A percentile compares a stretch with the other conserved stretches of the same genome.
Evolutionary conservation across 2,888 invertebrate genomes (phyloP).

Genomic region (Eupithecia vulgata): DNA sequence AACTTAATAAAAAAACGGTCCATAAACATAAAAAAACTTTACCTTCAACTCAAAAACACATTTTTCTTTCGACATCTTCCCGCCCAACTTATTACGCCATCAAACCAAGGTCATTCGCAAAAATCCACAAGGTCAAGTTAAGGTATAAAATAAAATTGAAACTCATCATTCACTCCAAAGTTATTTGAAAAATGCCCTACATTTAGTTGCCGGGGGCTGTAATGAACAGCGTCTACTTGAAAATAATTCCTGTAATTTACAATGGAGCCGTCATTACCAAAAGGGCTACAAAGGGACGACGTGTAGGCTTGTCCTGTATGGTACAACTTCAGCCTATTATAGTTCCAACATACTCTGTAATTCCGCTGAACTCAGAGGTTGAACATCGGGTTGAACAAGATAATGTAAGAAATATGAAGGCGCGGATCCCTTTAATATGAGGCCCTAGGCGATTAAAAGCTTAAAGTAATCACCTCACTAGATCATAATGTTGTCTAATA

Average conservation of each 20-base stretch:
- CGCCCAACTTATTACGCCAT: constrained; percentile 25
- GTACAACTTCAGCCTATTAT: constrained; percentile 47
- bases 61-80: constrained; percentile 22
- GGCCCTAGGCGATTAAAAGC: constrained; percentile 49
- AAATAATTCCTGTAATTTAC: constrained; percentile 54
- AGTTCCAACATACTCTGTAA: constrained; percentile 34
- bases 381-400: constrained; percentile 39
- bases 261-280: constrained; percentile 49
- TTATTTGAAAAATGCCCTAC: constrained; percentile 33
- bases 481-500: constrained; percentile 46
- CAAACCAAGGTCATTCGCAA: constrained; percentile 28
- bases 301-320: constrained; percentile 46
- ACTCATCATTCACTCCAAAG: constrained; percentile 34
- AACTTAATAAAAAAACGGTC: neutral
- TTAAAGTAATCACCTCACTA: constrained; percentile 51
- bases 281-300: constrained; percentile 46
- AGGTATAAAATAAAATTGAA: constrained; percentile 24
- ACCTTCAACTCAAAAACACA: constrained; percentile 17
- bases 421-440: constrained; percentile 47
- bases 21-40: constrained; percentile 2
- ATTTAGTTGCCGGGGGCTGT: constrained; percentile 26
- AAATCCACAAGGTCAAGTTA: constrained; percentile 22
- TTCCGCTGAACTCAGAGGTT: constrained; percentile 34
- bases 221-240: constrained; percentile 48
- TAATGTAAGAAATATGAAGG: constrained; percentile 55